Base-by-base conservation (phyloP, 2,888 invertebrate species). In the Sinelater perroti region DNA sequence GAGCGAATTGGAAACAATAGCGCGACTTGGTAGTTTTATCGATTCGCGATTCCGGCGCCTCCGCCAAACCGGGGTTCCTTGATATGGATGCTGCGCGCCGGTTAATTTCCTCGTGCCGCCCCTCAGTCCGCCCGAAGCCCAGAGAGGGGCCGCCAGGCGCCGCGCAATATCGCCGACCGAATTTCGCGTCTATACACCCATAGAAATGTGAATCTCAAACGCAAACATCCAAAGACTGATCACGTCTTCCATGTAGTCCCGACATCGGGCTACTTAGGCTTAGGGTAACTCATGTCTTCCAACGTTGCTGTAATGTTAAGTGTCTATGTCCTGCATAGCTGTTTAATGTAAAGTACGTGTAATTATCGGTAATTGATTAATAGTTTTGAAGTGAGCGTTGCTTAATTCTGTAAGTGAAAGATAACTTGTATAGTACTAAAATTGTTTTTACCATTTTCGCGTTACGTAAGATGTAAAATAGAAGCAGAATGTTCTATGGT, bases 201-300 rank as follows among this genome's bases (percentile, higher is more conserved):
- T 46, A 53, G 53, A 56, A 57, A 55, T 67, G 68, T 67, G 65
- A 68, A 69, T 57, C 67, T 42, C 33, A 56, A 60, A 45, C 45
- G 52, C 53, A 65, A 69, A 68, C 56, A 65, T 28, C 53, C 67
- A 79, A 80, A 81, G 80, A 79, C 80, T 75, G 76, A 75, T 56
- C 71, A 79, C 76, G 82, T 82, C 82, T 82, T 82, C 82, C 82
- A 80, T 58, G 50, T 61, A 63, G 44, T 36, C 40, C 35, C 59
- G 58, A 49, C 21, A 49, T 40, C 38, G 45, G 60, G 79, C 79
- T 79, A 74, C 74, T 72, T 70, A 61, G 58, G 46, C 59, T 59
- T 59, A 59, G 61, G 17, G 52, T 72, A 82, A 81, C 75, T 31
- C 75, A 79, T 81, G 82, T 82, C 82, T 82, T 82, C 82, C 82